Base-by-base conservation (phyloP, 2,797 vertebrate genomes). In the Urocyon cinereoargenteus region DNA sequence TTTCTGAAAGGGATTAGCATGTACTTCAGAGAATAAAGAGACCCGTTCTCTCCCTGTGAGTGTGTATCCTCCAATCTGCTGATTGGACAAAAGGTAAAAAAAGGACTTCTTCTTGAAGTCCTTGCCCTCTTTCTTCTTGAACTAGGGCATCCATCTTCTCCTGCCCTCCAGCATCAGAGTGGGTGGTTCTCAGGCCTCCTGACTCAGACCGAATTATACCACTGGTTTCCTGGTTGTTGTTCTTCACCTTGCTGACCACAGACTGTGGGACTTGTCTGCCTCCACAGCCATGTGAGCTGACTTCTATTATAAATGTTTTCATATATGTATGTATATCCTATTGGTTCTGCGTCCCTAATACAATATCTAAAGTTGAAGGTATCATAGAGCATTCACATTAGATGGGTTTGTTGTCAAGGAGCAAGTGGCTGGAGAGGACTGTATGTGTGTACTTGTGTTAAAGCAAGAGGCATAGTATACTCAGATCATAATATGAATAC, bases 391-490 rank as follows among this genome's bases (percentile, higher is more conserved):
- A 55, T 51, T 90, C 45, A 36, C 0, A 15, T 5, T 11, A 4
- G 18, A 57, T 62, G 6, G 1, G 72, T 51, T 62, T 26, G 31
- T 4, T 64, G 18, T 34, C 40, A 45, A 28, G 8, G 36, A 40
- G 36, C 49, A 66, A 53, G 19, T 28, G 3, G 1, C 6, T 61
- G 1, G n/a, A 53, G 51, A 75, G 22, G 6, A 12, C 28, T 12
- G 2, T 84, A 0, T 9, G 3, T 11, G 0, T n/a, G 0, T 24
- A 3, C 0, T 0, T n/a, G 11, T 40, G 7, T 45, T 91, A 57
- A 77, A 64, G 15, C 21, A 75, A 3, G 59, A 11, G 31, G 2
- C 0, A 2, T 5, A 0, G 21, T 45, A 10, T 26, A 22, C 18
- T 15, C 21, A 64, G 8, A 3, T 70, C 13, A 10, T 40, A 61